Conservation (phyloP, 2,113 vertebrate species). For the Prietella phreatophila region DNA sequence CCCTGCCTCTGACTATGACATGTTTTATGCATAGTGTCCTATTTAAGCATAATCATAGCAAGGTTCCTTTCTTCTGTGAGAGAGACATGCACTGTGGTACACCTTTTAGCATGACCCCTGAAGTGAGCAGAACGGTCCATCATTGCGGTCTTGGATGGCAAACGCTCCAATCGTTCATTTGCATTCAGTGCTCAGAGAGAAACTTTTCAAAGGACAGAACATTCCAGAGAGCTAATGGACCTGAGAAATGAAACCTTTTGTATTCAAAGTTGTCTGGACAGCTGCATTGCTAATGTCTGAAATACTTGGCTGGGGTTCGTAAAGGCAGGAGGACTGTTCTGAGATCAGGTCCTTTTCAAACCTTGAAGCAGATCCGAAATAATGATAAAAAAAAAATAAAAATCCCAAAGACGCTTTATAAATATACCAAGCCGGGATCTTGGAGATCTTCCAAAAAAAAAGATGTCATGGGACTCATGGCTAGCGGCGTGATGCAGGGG, state of each 20-base stretch:
- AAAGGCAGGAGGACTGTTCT: neutral
- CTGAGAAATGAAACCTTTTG: conserved; percentile 21
- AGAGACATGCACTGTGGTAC: neutral
- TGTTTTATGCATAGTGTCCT: conserved; percentile 49
- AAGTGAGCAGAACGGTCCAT: conserved; percentile 25
- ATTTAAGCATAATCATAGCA: conserved; percentile 14
- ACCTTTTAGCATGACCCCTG: conserved; percentile 26
- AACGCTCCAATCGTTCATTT: conserved; percentile 13
- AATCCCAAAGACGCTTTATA: neutral
- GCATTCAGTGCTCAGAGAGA: conserved; percentile 14
- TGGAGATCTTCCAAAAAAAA: conserved; percentile 41
- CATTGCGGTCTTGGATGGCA: neutral
- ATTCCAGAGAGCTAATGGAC: conserved; percentile 44
- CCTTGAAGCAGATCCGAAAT: neutral
- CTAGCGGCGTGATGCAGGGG: conserved; percentile 40
- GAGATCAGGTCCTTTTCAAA: neutral
- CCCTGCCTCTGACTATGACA: conserved; percentile 6
- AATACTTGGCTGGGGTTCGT: conserved; percentile 27
- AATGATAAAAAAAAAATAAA: too few species aligned
- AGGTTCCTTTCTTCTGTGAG: conserved; percentile 19
- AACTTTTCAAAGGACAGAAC: conserved; percentile 40
- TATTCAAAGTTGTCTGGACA: conserved; percentile 24
- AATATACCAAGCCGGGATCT: conserved; percentile 1
- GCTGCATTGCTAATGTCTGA: conserved; percentile 35
- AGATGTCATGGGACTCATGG: conserved; percentile 28